Percentiles rank a stretch among this genome's conserved stretches.
Conservation (phyloP, 2,113 vertebrate species). For the Seriola aureovittata region DNA sequence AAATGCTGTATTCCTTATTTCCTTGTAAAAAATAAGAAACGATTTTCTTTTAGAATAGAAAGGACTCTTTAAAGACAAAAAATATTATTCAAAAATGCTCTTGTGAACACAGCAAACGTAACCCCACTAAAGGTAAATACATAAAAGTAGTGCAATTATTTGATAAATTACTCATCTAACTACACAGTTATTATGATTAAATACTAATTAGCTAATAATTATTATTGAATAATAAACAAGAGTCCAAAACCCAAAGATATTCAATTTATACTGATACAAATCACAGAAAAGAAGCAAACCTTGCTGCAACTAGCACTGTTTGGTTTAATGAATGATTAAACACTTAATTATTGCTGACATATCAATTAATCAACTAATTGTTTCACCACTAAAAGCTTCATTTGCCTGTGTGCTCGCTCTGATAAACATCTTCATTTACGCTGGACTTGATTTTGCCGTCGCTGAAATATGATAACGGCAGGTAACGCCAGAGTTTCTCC, state of each 20-base stretch:
- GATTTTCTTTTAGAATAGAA: too few relatives aligned
- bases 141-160: too few relatives aligned
- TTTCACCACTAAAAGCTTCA: neutral
- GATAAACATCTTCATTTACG: neutral
- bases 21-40: too few relatives aligned
- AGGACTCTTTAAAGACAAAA: too few relatives aligned
- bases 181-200: neutral
- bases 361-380: neutral
- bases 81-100: too few relatives aligned
- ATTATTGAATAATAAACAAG: neutral
- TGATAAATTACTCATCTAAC: too few relatives aligned
- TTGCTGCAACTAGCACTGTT: neutral
- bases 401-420: neutral
- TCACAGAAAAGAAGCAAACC: neutral
- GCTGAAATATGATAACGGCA: neutral
- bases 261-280: neutral
- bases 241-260: neutral
- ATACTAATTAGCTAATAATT: too few relatives aligned
- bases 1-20: too few relatives aligned
- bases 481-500: constrained; percentile 22
- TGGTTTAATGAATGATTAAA: neutral
- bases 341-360: neutral
- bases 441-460: neutral
- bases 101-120: too few relatives aligned
- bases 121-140: too few relatives aligned